phyloP scores from a whole-genome alignment of 2,113 vertebrate species.

The Labrus mixtus region DNA sequence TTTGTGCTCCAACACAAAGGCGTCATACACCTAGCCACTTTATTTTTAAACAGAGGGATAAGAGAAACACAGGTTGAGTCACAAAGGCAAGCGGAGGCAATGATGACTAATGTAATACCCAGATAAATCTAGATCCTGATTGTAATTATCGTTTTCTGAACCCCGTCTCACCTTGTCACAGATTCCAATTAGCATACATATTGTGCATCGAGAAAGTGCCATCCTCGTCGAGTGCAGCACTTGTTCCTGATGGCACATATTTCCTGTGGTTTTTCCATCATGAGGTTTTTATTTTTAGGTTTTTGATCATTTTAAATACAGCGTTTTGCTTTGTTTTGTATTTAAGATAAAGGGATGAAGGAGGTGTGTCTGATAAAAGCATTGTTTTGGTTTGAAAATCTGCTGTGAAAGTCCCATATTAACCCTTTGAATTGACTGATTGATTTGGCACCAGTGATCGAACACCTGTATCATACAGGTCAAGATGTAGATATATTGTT shows the following conservation, averaged over 20 bases:
- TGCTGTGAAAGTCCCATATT: too few species aligned
- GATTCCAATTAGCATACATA: conserved; percentile 41
- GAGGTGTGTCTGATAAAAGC: too few species aligned
- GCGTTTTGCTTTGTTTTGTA: neutral
- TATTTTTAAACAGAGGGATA: neutral
- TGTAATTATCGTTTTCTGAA: conserved; percentile 48
- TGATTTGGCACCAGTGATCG: too few species aligned
- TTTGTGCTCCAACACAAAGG: neutral
- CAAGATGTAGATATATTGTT: too few species aligned
- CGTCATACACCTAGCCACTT: neutral
- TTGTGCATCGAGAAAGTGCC: neutral
- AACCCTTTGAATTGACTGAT: too few species aligned
- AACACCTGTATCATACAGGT: too few species aligned
- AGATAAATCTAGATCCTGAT: conserved; percentile 35
- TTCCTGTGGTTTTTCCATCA: neutral
- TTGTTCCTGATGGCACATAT: neutral
- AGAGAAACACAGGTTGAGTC: conserved; percentile 11
- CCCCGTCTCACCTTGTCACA: conserved; percentile 30
- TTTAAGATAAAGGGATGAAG: too few species aligned
- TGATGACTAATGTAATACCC: neutral
- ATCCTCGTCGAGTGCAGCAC: neutral
- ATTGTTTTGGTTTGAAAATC: too few species aligned
- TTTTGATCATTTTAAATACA: too few species aligned
- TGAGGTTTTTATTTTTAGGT: neutral
- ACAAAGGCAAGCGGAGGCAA: neutral